Evolutionary conservation across 2,113 vertebrate species (phyloP).

Genomic region (Diadophis punctatus): DNA sequence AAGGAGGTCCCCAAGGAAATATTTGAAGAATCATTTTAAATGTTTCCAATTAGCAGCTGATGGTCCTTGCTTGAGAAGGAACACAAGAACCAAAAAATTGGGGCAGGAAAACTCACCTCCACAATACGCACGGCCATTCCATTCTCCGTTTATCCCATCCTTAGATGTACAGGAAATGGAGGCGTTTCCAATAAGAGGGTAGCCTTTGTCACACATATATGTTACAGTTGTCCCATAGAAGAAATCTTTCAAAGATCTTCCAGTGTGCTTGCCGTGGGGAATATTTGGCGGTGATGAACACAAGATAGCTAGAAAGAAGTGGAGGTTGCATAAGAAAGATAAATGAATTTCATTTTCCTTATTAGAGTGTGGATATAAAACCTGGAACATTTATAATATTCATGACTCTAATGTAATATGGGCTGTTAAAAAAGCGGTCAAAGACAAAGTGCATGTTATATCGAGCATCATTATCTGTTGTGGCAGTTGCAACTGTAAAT

Average conservation of each 20-base stretch:
- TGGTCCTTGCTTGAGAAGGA: neutral
- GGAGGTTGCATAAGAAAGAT: neutral
- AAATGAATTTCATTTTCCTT: neutral
- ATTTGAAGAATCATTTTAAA: neutral
- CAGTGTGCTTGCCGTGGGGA: constrained; percentile 46
- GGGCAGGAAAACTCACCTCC: neutral
- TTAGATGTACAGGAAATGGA: constrained; percentile 61
- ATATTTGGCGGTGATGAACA: constrained; percentile 55
- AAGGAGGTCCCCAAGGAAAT: neutral
- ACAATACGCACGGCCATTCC: constrained; percentile 51
- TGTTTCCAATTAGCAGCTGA: neutral
- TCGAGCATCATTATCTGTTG: neutral
- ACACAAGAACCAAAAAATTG: neutral
- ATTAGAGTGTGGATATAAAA: neutral
- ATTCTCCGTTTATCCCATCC: constrained; percentile 51
- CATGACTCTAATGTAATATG: neutral
- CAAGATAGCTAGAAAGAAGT: constrained; percentile 55
- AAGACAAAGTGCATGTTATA: neutral
- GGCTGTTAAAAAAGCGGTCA: neutral
- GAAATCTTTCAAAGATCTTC: constrained; percentile 32
- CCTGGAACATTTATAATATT: neutral
- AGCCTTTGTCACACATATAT: constrained; percentile 41
- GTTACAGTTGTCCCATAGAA: constrained; percentile 47
- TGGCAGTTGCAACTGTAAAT: neutral
- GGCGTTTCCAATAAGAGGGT: constrained; percentile 42